These are phyloP conservation scores for Acinonyx jubatus DNA, from an alignment of 2,113 vertebrate genomes.

Conservation along the genomic window DNA sequence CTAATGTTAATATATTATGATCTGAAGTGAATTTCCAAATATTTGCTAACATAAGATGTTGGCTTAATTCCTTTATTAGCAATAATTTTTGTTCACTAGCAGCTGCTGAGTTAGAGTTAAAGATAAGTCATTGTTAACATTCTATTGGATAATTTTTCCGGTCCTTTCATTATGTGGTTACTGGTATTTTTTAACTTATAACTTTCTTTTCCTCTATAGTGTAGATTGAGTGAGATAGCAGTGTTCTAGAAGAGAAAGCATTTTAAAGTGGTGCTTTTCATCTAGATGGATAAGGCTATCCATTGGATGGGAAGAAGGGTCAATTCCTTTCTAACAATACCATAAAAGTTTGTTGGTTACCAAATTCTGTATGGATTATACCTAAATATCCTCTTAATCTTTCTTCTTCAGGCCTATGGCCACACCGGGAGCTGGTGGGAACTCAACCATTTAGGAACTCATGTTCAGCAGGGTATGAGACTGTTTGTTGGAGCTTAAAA, in stretches of 20 bases:
- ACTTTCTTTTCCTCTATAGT: not conserved
- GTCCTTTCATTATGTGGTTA: not conserved
- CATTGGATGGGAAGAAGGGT: not conserved
- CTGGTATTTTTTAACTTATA: not conserved
- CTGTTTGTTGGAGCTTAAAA: not conserved
- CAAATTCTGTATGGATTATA: not conserved
- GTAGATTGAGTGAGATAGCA: not conserved
- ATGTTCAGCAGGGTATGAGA: not conserved
- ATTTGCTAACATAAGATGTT: not conserved
- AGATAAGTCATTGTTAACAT: not conserved
- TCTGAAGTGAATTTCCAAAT: conserved; percentile 22
- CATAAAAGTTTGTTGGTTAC: not conserved
- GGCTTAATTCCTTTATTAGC: conserved; percentile 1
- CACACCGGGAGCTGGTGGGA: not conserved
- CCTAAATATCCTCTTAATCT: not conserved
- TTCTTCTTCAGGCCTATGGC: not conserved
- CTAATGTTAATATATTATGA: conserved; percentile 9
- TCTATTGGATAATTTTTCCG: not conserved
- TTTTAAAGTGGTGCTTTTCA: conserved; percentile 26
- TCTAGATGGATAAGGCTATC: not conserved
- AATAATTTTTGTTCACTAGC: conserved; percentile 1
- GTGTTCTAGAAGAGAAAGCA: not conserved
- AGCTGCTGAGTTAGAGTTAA: conserved; percentile 28
- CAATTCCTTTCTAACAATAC: conserved; percentile 20
- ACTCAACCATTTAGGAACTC: conserved; percentile 1